Conservation (phyloP, 2,113 vertebrate species). For the Phylloscopus trochiloides region DNA sequence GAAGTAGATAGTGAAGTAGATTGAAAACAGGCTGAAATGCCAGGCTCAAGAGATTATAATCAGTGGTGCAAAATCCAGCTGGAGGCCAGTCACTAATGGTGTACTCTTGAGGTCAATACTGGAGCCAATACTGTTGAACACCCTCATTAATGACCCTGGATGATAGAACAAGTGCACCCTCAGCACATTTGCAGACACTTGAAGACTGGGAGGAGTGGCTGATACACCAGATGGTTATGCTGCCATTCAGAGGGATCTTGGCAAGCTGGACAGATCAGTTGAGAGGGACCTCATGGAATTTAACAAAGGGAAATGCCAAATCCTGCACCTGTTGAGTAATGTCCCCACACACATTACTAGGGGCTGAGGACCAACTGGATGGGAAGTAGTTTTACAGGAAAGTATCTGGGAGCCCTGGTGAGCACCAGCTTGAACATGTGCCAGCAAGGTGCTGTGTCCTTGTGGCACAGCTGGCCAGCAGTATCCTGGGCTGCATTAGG, state of each 20-base stretch:
- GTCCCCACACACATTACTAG: too few relatives aligned
- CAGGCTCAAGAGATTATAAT: not conserved
- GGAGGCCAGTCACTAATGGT: not conserved
- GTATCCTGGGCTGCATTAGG: not conserved
- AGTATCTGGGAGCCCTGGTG: not conserved
- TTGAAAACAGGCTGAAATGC: not conserved
- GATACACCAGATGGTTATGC: not conserved
- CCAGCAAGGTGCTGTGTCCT: not conserved
- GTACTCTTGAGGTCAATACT: not conserved
- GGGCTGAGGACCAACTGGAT: not conserved
- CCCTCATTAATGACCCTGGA: not conserved
- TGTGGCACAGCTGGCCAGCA: not conserved
- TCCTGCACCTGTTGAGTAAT: not conserved
- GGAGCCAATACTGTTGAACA: not conserved
- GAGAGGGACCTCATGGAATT: not conserved
- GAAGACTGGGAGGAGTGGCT: not conserved
- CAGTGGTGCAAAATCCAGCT: not conserved
- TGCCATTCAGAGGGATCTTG: not conserved
- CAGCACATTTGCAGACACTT: not conserved
- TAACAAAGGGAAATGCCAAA: not conserved
- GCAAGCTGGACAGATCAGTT: not conserved
- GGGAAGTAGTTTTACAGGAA: not conserved
- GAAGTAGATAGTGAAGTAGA: not conserved
- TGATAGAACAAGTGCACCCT: not conserved
- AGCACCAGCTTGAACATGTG: not conserved